These are phyloP conservation scores for Euclidia mi DNA, from an alignment of 2,888 invertebrate genomes.

Conservation along the genomic window DNA sequence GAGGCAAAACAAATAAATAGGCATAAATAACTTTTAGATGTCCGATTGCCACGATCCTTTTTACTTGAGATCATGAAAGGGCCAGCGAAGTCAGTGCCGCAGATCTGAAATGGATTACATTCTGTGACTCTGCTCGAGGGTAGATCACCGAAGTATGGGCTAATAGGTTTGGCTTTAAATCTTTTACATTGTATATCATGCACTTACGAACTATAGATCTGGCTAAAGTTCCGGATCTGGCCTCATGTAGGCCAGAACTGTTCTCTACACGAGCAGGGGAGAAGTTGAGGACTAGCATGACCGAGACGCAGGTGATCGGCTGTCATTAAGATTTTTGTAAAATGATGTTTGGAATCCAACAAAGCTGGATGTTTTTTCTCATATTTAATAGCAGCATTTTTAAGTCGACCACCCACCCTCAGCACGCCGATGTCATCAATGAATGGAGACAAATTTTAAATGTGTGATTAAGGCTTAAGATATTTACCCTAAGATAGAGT, in stretches of 20 bases:
- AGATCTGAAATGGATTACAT: not conserved
- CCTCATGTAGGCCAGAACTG: constrained; percentile 11
- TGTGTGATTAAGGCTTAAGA: too few relatives aligned
- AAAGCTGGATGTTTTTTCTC: constrained; percentile 30
- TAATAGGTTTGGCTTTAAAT: constrained; percentile 8
- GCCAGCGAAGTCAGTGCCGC: constrained; percentile 18
- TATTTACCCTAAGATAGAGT: too few relatives aligned
- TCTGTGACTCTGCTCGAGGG: not conserved
- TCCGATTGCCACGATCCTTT: constrained; percentile 11
- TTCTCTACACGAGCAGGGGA: constrained; percentile 4
- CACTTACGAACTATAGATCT: not conserved
- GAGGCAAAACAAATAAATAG: constrained; percentile 17
- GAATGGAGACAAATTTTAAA: too few relatives aligned
- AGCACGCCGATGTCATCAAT: too few relatives aligned
- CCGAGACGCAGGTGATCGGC: not conserved
- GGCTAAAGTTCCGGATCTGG: not conserved
- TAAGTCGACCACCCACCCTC: constrained; percentile 13
- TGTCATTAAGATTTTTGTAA: constrained; percentile 14
- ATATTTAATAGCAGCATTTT: constrained; percentile 17
- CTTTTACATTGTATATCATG: not conserved
- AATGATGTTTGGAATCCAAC: constrained; percentile 10
- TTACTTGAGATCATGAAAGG: constrained; percentile 12
- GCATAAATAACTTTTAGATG: constrained; percentile 12
- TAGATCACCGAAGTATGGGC: constrained; percentile 15
- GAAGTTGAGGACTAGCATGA: constrained; percentile 4